Base-by-base conservation (phyloP, 2,888 invertebrate genomes). In the Tachina grossa region DNA sequence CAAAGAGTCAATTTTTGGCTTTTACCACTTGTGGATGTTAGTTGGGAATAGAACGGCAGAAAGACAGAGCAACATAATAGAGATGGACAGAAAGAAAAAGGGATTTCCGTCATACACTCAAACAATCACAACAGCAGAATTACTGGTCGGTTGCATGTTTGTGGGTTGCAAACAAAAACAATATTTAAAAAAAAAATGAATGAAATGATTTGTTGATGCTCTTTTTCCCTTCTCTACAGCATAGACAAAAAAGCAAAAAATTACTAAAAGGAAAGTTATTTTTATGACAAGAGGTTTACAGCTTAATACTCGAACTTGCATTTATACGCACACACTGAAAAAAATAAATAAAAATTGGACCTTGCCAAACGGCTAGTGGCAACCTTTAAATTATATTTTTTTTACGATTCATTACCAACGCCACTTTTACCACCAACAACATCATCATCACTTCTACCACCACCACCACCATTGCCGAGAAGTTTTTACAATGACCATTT, bases 401-500 rank as follows among this genome's bases (percentile, higher is more conserved):
- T 51, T 66, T 71, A 61, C 74, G 78, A 72, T 81, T 77, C 78
- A 82, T 82, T 80, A 81, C 71, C 78, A 68, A 49, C 63, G 69
- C 57, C 85, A 78, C 76, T 82, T 76, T 14, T 53, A 61, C 69
- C 69, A 41, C 39, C 76, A 71, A 47, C 76, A 45, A 71, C 69
- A 80, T 41, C 66, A 79, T 80, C 68, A 75, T 66, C 53, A 74
- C 13, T 39, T 31, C 22, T 16, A 16, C 66, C 66, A 69, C 66
- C 78, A 59, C 8, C 22, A 72, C 77, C 77, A 76, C 53, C 76
- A 61, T 69, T 39, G 51, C 68, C 78, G 59, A 75, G 78, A 82
- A 85, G 65, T 84, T 85, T 78, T 82, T 78, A 85, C 82, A 82
- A 82, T 82, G 85, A 85, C 82, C 85, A 85, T 75, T 85, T 85